Evolutionary conservation across 1,140 invertebrate species (phyloP), one percentile per base, ranked within the genome.

Genomic region (Drosophila sturtevanti): DNA sequence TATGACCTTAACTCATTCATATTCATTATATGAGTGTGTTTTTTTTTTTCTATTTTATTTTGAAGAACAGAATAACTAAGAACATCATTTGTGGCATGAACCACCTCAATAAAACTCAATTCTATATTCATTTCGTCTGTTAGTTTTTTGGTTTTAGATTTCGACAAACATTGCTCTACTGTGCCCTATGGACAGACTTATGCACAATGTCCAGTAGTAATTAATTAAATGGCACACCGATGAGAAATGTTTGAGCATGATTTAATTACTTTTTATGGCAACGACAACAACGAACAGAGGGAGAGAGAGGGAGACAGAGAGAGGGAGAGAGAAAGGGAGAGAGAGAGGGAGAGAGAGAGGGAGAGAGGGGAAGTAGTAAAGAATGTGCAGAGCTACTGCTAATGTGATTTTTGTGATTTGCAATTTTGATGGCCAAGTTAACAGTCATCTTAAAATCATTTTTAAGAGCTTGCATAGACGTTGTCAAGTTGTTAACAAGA

Each of bases 1-100:
- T 86, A 87, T 68, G 61, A 62, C 75, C 73, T 56, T 27, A 61
- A 65, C 78, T 86, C 78, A 72, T 87, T 87, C 65, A 76, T 71
- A 81, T 81, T 86, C 81, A 81, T 61, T 77, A 65, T 11, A 31
- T 31, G 27, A 31, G 27, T 31, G 6, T 31, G 27, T 31, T 31
- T 4, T 16, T 21, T 31, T 68, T 38, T 51, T 54, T 60, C 35
- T 58, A 41, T 38, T 70, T 51, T 14, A 38, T 56, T 62, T 72
- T 73, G 60, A 38, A 55, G 21, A 16, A 44, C 24, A 14, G 27
- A 68, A 37, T 22, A 38, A 12, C 38, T 24, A 14, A 44, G 59
- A 56, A 56, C 14, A 34, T 11, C 58, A 48, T 58, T 63, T 35
- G 41, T 48, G 68, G 59, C 62, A 65, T 41, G 24, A 34, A 38